Evolutionary conservation across 2,888 invertebrate species (phyloP).

Genomic region (Cosmia trapezina): DNA sequence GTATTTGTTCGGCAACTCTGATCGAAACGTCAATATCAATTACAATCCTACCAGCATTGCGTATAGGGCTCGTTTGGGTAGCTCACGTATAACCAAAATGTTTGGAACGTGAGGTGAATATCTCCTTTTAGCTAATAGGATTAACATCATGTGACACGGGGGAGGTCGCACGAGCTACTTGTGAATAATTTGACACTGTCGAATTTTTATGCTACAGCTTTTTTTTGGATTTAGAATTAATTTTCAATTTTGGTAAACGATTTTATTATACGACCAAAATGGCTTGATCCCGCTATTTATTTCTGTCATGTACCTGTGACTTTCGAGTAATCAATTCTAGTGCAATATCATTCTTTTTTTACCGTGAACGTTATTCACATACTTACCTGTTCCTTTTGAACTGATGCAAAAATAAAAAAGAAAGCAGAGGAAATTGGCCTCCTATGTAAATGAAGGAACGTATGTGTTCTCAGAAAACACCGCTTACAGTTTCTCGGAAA

Average conservation of each 20-base stretch:
- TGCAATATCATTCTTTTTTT: background rate
- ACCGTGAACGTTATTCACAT: background rate
- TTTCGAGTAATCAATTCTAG: conserved; percentile 6
- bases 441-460: conserved; percentile 8
- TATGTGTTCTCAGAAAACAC: background rate
- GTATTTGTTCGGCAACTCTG: conserved; percentile 54
- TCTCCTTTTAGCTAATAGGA: conserved; percentile 72
- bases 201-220: conserved; percentile 27
- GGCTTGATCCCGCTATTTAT: conserved; percentile 20
- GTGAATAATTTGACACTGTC: conserved; percentile 54
- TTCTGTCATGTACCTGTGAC: background rate
- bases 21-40: conserved; percentile 72
- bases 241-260: conserved; percentile 25
- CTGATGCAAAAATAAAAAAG: background rate
- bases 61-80: conserved; percentile 65
- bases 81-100: conserved; percentile 78
- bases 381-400: conserved; percentile 1
- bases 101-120: conserved; percentile 75
- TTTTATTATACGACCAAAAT: conserved; percentile 45
- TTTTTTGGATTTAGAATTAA: conserved; percentile 31
- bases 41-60: conserved; percentile 71
- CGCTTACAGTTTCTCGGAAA: background rate
- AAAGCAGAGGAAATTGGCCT: background rate
- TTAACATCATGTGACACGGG: conserved; percentile 74
- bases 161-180: conserved; percentile 40